A percentile compares a stretch with the other conserved stretches of the same genome.
These are phyloP conservation scores for Pemphredon lugubris DNA, from an alignment of 2,888 invertebrate genomes.

Conservation along the genomic window DNA sequence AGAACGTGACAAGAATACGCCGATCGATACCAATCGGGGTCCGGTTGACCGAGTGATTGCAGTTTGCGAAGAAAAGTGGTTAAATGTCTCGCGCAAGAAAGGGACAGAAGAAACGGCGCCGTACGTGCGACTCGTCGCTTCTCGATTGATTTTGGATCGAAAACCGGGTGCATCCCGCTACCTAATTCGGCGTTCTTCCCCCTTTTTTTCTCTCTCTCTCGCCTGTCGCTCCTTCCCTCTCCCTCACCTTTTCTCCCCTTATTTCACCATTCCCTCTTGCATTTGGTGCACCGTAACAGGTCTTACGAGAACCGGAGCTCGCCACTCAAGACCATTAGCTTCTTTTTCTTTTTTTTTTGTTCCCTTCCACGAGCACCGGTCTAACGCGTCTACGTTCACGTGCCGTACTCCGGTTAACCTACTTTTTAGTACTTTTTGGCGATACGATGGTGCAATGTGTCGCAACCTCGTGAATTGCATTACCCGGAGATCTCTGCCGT, in stretches of 20 bases:
- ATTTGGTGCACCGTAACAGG: conserved; percentile 35
- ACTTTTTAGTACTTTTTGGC: conserved; percentile 46
- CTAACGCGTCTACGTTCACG: conserved; percentile 21
- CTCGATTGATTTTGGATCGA: conserved; percentile 15
- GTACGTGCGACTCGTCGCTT: no score
- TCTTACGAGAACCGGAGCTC: conserved; percentile 23
- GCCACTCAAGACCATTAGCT: conserved; percentile 33
- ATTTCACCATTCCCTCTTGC: conserved; percentile 18
- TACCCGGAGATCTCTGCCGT: neutral
- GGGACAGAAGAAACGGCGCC: no score
- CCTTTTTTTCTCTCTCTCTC: no score
- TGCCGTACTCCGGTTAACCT: conserved; percentile 36
- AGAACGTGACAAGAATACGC: no score
- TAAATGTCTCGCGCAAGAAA: no score
- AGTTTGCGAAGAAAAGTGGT: no score
- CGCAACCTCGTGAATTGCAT: conserved; percentile 14
- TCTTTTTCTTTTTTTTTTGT: conserved; percentile 9
- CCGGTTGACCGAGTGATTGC: no score
- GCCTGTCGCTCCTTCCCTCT: neutral
- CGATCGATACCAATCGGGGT: no score
- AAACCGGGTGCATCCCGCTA: conserved; percentile 36
- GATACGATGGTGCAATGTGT: conserved; percentile 37
- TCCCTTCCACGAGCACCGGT: conserved; percentile 10
- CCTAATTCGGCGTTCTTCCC: conserved; percentile 10
- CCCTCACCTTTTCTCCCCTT: neutral